Evolutionary conservation across 2,113 vertebrate species (phyloP).

Genomic region (Lanius ludovicianus): DNA sequence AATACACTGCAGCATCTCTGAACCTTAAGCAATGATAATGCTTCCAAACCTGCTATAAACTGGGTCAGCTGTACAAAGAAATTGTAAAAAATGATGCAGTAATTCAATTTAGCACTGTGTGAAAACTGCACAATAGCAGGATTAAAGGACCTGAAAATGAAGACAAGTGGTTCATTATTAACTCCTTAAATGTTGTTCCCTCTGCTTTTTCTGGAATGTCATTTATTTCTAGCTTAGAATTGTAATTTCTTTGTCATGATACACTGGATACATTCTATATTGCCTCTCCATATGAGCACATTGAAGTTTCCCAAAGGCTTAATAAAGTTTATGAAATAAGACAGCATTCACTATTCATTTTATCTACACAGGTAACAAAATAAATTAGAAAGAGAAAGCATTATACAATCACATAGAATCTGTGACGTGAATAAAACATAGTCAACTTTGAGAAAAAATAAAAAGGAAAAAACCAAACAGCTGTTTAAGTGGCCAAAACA

Average conservation of each 20-base stretch:
- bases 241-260: constrained; percentile 26
- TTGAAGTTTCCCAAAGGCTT: neutral
- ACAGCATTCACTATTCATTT: constrained; percentile 33
- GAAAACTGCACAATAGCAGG: constrained; percentile 51
- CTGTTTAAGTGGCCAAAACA: neutral
- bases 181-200: constrained; percentile 51
- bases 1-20: constrained; percentile 41
- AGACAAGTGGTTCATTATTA: constrained; percentile 66
- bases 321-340: constrained; percentile 33
- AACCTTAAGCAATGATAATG: constrained; percentile 58
- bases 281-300: neutral
- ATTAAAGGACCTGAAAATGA: constrained; percentile 63
- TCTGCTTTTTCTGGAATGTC: constrained; percentile 6
- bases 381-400: neutral
- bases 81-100: constrained; percentile 61
- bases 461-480: accelerated
- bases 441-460: neutral
- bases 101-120: constrained; percentile 65
- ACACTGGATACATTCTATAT: neutral
- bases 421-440: neutral
- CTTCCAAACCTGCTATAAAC: constrained; percentile 61
- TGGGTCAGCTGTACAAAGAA: constrained; percentile 42
- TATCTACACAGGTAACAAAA: constrained; percentile 1
- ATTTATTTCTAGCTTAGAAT: neutral
- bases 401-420: neutral